phyloP scores from a whole-genome alignment of 2,797 vertebrate species.

The Dallia pectoralis region DNA sequence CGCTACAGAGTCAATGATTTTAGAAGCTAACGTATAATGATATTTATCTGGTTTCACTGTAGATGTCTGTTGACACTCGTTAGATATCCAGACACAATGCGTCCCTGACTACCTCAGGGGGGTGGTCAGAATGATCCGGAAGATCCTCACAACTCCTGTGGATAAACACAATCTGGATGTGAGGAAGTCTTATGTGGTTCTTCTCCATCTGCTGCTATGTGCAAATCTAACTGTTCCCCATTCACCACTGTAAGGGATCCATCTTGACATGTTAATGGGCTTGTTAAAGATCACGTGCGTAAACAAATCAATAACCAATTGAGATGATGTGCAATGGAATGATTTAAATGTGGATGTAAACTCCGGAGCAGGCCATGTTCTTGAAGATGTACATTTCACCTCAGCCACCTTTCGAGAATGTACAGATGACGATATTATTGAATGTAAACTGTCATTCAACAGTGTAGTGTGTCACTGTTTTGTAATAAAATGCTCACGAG shows the following conservation, averaged over 20 bases:
- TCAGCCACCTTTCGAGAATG: slow-evolving; percentile 50
- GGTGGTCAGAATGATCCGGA: too few relatives aligned
- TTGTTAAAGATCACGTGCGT: neutral
- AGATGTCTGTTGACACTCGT: too few relatives aligned
- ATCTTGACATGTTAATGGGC: neutral
- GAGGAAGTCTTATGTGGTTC: too few relatives aligned
- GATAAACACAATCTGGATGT: too few relatives aligned
- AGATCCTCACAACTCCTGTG: too few relatives aligned
- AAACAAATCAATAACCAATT: neutral
- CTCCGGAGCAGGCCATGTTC: neutral
- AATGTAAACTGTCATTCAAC: slow-evolving; percentile 74
- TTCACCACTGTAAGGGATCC: neutral
- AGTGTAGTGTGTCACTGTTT: slow-evolving; percentile 70
- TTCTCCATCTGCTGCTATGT: too few relatives aligned
- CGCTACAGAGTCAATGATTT: too few relatives aligned
- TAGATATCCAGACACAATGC: too few relatives aligned
- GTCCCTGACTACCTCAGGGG: too few relatives aligned
- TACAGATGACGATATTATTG: slow-evolving; percentile 60
- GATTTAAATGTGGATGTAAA: neutral
- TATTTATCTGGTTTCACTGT: too few relatives aligned
- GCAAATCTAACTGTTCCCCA: neutral
- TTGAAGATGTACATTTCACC: neutral
- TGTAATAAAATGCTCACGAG: slow-evolving; percentile 70
- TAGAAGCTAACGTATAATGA: too few relatives aligned
- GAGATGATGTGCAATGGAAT: neutral